Evolutionary conservation across 2,113 vertebrate species (phyloP).

Genomic region (Chloropsis hardwickii): DNA sequence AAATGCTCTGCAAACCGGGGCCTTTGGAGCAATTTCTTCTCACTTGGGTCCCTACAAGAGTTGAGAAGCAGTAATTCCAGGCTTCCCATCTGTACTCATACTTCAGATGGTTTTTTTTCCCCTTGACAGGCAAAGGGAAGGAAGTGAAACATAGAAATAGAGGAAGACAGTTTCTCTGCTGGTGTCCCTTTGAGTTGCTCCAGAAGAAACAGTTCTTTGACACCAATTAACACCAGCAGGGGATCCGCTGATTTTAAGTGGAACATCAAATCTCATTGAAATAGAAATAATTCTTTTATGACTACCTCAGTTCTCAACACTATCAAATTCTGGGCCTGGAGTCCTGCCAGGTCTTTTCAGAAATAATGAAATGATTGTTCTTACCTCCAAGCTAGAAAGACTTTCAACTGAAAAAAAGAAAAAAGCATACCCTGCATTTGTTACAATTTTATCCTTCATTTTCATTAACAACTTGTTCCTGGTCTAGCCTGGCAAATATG

Average conservation of each 20-base stretch:
- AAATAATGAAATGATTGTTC: constrained; percentile 23
- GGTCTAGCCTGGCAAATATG: not conserved
- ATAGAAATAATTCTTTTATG: constrained; percentile 16
- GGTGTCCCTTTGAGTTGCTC: not conserved
- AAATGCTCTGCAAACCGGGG: not conserved
- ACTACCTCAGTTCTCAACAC: not conserved
- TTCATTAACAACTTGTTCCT: not conserved
- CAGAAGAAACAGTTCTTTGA: not conserved
- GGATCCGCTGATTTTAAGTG: constrained; percentile 6
- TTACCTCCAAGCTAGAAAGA: not conserved
- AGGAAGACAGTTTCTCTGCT: not conserved
- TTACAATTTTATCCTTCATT: not conserved
- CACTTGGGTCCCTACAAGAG: not conserved
- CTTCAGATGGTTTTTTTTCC: not conserved
- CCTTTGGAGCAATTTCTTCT: not conserved
- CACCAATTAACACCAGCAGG: constrained; percentile 2
- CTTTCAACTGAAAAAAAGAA: not conserved
- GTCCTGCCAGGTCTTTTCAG: constrained; percentile 16
- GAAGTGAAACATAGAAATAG: not conserved
- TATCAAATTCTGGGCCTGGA: not conserved
- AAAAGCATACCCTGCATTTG: not conserved
- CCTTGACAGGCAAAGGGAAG: not conserved
- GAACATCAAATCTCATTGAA: not conserved
- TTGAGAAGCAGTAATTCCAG: not conserved
- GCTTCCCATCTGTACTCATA: not conserved